Evolutionary conservation across 2,888 invertebrate genomes (phyloP).

Genomic region (Argyresthia goedartella): DNA sequence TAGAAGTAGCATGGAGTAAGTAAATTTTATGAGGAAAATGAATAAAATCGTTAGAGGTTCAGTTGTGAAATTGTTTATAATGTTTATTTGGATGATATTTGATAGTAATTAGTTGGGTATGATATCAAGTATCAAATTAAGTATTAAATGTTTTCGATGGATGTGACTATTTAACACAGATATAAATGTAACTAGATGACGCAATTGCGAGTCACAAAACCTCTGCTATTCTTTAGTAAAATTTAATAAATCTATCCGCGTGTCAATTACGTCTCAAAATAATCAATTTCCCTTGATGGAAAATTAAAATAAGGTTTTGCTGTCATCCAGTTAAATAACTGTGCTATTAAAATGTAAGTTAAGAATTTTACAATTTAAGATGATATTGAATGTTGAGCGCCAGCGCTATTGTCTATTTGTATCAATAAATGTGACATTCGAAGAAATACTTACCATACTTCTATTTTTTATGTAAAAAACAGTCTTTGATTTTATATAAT

Average conservation of each 20-base stretch:
- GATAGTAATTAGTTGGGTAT: background rate
- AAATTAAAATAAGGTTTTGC: slow-evolving; percentile 5
- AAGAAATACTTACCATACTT: slow-evolving; percentile 4
- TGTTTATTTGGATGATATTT: slow-evolving; percentile 16
- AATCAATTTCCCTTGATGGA: slow-evolving; percentile 10
- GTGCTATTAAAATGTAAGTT: slow-evolving; percentile 3
- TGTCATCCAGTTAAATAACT: too few species aligned
- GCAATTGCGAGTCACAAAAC: too few species aligned
- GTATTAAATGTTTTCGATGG: slow-evolving; percentile 19
- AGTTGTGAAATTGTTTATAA: slow-evolving; percentile 6
- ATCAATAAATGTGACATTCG: slow-evolving; percentile 3
- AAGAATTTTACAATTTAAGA: background rate
- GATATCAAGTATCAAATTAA: background rate
- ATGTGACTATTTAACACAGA: slow-evolving; percentile 37
- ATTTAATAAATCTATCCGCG: background rate
- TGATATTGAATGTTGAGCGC: slow-evolving; percentile 1
- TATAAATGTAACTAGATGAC: too few species aligned
- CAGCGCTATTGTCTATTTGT: background rate
- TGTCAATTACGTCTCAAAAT: slow-evolving; percentile 1
- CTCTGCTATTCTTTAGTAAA: background rate
- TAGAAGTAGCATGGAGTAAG: too few species aligned
- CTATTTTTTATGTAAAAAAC: slow-evolving; percentile 13
- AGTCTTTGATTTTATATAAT: slow-evolving; percentile 17
- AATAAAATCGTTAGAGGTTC: too few species aligned
- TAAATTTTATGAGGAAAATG: too few species aligned